Evolutionary conservation across 2,797 vertebrate genomes (phyloP).

Genomic region (Gallinago stenura): DNA sequence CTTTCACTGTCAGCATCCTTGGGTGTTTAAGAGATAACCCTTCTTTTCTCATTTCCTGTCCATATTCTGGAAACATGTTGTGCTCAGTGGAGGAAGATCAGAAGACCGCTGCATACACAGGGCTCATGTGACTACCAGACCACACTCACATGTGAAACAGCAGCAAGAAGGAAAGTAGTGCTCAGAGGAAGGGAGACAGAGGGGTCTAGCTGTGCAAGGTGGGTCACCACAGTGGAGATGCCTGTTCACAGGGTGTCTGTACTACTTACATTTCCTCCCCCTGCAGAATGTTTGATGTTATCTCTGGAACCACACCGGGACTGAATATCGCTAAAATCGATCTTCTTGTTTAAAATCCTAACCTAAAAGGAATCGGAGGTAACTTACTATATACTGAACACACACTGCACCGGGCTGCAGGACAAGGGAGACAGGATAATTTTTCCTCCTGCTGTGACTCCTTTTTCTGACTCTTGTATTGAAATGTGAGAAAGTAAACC

Average conservation of each 20-base stretch:
- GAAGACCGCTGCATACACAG: slow-evolving; percentile 19
- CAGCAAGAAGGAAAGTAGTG: slow-evolving; percentile 26
- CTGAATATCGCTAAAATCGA: slow-evolving; percentile 91
- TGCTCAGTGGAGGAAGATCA: slow-evolving; percentile 25
- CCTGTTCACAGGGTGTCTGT: slow-evolving; percentile 25
- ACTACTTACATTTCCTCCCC: slow-evolving; percentile 93
- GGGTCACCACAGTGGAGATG: slow-evolving; percentile 21
- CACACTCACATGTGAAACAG: background rate
- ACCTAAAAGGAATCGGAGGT: slow-evolving; percentile 85
- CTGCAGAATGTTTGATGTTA: slow-evolving; percentile 89
- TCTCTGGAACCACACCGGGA: slow-evolving; percentile 94
- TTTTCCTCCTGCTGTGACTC: background rate
- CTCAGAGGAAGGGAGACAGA: slow-evolving; percentile 14
- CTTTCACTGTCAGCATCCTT: background rate
- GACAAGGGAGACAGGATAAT: background rate
- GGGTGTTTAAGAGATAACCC: background rate
- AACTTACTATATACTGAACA: slow-evolving; percentile 67
- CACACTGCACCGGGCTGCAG: background rate
- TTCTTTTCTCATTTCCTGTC: background rate
- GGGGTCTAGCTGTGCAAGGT: slow-evolving; percentile 31
- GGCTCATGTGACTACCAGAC: background rate
- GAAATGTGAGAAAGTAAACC: background rate
- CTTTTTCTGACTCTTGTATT: background rate
- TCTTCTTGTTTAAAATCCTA: slow-evolving; percentile 89
- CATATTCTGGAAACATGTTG: background rate